Evolutionary conservation across 2,113 vertebrate species (phyloP).

Genomic region (Cavia porcellus): DNA sequence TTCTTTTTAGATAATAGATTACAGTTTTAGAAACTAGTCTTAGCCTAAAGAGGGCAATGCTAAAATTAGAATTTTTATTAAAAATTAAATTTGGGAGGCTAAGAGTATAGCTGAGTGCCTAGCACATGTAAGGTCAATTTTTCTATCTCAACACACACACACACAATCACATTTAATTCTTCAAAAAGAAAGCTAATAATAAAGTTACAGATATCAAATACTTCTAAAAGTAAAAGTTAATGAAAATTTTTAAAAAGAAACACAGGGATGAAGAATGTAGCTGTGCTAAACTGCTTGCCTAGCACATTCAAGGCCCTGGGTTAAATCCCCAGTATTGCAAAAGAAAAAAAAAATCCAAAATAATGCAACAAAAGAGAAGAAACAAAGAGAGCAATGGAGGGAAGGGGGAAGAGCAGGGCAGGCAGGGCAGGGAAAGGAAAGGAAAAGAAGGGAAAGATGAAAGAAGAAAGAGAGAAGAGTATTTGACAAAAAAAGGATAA

Average conservation of each 20-base stretch:
- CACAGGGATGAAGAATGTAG: not conserved
- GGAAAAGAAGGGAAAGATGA: not conserved
- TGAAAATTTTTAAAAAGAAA: not conserved
- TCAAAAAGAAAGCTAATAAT: not conserved
- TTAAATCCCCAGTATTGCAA: not conserved
- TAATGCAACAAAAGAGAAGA: not conserved
- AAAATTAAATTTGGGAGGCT: not conserved
- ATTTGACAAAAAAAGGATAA: not conserved
- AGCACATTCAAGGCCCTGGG: not conserved
- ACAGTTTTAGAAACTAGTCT: not conserved
- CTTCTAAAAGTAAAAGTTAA: not conserved
- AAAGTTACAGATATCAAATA: not conserved
- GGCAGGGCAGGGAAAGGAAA: not conserved
- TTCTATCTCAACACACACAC: not conserved
- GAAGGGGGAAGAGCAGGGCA: fast-evolving
- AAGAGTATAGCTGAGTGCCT: not conserved
- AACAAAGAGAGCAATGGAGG: not conserved
- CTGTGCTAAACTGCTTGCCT: not conserved
- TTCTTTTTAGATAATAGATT: not conserved
- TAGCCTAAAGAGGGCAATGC: not conserved
- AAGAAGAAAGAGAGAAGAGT: not conserved
- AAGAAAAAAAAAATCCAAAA: not conserved
- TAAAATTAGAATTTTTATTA: not conserved
- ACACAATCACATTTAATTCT: not conserved
- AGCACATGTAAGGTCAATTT: not conserved